Evolutionary conservation across 2,888 invertebrate genomes (phyloP), one percentile per base, ranked within the genome.

Genomic region (Epirrhoe alternata): DNA sequence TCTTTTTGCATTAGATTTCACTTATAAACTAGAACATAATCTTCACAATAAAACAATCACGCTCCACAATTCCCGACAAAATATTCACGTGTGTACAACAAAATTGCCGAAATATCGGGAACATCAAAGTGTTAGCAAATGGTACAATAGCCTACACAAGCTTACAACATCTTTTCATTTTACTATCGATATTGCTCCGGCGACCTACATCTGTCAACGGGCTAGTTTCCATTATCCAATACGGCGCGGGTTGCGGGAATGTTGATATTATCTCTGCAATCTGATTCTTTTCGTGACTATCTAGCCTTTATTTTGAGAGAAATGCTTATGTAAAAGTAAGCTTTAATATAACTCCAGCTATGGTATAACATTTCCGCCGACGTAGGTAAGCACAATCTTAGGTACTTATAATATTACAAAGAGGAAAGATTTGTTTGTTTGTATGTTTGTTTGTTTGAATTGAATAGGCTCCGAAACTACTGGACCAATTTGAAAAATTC

Each of bases 151-250:
- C 56, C 50, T 2, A 24, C 51, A 61, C 61, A 51, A 60, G 64
- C 69, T 70, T 69, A 66, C 72, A 68, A 73, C 73, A 73, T 72
- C 68, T 70, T 72, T 70, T 67, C 69, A 68, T 69, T 73, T 70
- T 68, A 68, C 69, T 74, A 72, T 75, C 74, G 68, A 69, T 69
- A 69, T 69, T 61, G 60, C 63, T 62, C 60, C 47, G 61, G 24
- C 74, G 74, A 71, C 74, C 74, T 73, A 75, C 68, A 75, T 74
- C 69, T 73, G 70, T 73, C 71, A 69, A 35, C 63, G 57, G 24
- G 61, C 42, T 35, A 50, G 72, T 63, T 54, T 62, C 71, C 72
- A 71, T 53, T 73, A 54, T 57, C 60, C 31, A 53, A 66, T 61
- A 68, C 61, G 51, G 14, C 47, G 61, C 61, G 64, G 17, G 10